Base-by-base conservation (phyloP, 2,888 invertebrate genomes). In the Meandrusa payeni region DNA sequence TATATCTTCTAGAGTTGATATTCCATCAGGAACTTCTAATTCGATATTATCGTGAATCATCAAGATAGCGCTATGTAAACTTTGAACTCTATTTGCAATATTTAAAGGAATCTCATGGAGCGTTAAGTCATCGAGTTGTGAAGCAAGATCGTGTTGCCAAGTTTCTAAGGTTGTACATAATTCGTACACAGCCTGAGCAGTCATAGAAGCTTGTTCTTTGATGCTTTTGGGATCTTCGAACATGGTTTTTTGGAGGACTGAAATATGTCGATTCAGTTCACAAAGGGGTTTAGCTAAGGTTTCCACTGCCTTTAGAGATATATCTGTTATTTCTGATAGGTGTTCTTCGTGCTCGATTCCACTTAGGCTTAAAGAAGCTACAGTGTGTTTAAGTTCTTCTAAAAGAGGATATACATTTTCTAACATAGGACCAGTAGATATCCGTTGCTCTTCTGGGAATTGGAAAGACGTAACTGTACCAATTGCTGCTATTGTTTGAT, bases 1-100 rank as follows among this genome's bases (percentile, higher is more conserved):
- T 49, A 91, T 73, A 54, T 90, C 90, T 51, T 89, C 89, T 37
- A 90, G 77, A 3, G 90, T 89, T 2, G 91, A 90, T 57, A 91
- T 72, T 26, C 90, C 90, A 19, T 81, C 83, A 2, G 71, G 60
- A 4, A 69, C 78, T 60, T 91, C 91, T 22, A 90, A 46, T 46
- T 77, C 64, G 49, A 59, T 59, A 53, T 89, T 82, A 56, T 89
- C 85, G 46, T 85, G 75, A 51, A 90, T 76, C 48, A 87, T 64
- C 4, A 88, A 55, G 31, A 89, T 77, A 54, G 86, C 87, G 49
- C 74, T 82, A 52, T 86, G 76, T 20, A 87, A 50, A 51, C 67
- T 80, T 61, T 83, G 75, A 19, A 82, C 72, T 3, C 72, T 74
- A 47, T 64, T 78, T 17, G 77, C 83, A 28, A 87, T 66, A 40